Conservation (phyloP, 2,888 invertebrate species). For the Gymnocheta viridis region DNA sequence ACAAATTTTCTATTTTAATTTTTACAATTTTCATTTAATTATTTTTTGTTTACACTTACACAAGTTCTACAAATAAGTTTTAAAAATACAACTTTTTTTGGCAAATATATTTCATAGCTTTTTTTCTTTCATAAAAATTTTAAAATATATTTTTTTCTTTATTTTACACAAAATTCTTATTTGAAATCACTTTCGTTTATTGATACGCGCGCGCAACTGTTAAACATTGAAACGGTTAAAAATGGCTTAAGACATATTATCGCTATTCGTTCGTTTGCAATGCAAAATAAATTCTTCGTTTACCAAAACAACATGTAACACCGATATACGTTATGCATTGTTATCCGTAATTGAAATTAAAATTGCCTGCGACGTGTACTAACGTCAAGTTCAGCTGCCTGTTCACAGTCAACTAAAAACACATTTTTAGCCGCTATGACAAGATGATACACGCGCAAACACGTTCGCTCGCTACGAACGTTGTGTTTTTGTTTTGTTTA, state of each 20-base stretch:
- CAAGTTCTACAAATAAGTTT: no score
- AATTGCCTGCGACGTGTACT: conserved; percentile 69
- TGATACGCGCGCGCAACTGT: conserved; percentile 62
- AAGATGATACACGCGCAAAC: conserved; percentile 67
- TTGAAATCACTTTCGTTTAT: conserved; percentile 18
- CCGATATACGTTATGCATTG: conserved; percentile 12
- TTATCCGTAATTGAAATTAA: conserved; percentile 45
- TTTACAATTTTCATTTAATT: no score
- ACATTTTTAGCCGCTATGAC: conserved; percentile 60
- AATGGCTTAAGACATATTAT: conserved; percentile 16
- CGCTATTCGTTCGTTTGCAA: conserved; percentile 57
- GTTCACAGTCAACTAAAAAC: conserved; percentile 80
- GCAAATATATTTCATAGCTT: no score
- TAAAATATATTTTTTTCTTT: neutral
- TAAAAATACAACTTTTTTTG: no score
- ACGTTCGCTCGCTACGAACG: conserved; percentile 45
- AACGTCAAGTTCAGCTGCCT: conserved; percentile 80
- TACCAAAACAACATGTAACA: neutral
- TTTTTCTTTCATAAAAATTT: neutral
- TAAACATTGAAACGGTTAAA: conserved; percentile 11
- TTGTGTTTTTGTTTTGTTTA: conserved; percentile 56
- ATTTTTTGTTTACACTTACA: no score
- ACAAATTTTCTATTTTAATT: no score
- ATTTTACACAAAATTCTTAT: conserved; percentile 3
- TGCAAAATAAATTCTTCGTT: conserved; percentile 20